Evolutionary conservation across 2,888 invertebrate genomes (phyloP).

Genomic region (Sericinus montela): DNA sequence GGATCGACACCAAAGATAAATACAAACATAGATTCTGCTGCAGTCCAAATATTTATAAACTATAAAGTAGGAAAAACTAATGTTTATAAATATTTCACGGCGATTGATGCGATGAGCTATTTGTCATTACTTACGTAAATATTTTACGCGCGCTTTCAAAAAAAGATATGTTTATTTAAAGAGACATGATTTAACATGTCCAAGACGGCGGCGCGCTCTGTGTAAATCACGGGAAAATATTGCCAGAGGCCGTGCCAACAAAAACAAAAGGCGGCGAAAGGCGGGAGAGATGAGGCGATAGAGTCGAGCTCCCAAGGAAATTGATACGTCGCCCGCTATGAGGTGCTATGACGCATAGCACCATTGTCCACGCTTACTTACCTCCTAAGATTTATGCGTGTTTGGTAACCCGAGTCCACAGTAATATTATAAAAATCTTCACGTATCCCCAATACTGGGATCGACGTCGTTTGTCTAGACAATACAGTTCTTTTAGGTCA

Average conservation of each 20-base stretch:
- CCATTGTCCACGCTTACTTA: constrained; percentile 31
- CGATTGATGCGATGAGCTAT: constrained; percentile 12
- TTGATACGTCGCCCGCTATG: constrained; percentile 41
- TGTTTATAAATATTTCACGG: constrained; percentile 7
- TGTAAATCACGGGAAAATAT: constrained; percentile 19
- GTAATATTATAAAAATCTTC: too few relatives aligned
- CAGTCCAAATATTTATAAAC: not conserved
- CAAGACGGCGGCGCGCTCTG: constrained; percentile 14
- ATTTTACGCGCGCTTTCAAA: constrained; percentile 13
- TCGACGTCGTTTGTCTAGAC: too few relatives aligned
- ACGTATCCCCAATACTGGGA: too few relatives aligned
- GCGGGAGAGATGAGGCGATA: constrained; percentile 25
- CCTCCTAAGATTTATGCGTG: constrained; percentile 32
- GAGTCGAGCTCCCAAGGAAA: constrained; percentile 31
- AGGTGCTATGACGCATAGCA: constrained; percentile 30
- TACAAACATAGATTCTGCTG: too few relatives aligned
- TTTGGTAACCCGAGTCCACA: constrained; percentile 5
- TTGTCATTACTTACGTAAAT: constrained; percentile 18
- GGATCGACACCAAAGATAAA: too few relatives aligned
- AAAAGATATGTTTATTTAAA: constrained; percentile 20
- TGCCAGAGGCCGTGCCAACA: constrained; percentile 20
- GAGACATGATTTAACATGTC: constrained; percentile 19
- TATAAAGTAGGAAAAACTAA: not conserved
- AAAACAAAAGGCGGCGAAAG: constrained; percentile 23
- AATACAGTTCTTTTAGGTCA: too few relatives aligned